A percentile compares a stretch with the other conserved stretches of the same genome.
Evolutionary conservation across 2,888 invertebrate species (phyloP).

Genomic region (Patella depressa): DNA sequence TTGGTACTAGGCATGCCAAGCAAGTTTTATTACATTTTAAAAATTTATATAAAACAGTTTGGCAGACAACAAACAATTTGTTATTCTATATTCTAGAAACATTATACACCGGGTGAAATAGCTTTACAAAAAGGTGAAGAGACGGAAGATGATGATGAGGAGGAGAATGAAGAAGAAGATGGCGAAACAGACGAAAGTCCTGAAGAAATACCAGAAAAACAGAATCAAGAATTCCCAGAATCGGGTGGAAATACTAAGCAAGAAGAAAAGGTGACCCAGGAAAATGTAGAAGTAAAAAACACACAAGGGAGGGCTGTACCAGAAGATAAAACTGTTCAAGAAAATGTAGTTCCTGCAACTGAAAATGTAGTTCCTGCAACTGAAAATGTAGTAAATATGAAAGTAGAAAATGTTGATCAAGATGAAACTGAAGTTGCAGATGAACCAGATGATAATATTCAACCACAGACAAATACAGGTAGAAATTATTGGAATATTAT

Average conservation of each 20-base stretch:
- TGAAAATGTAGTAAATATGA: background rate
- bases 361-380: too few species aligned
- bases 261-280: background rate
- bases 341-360: too few species aligned
- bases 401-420: background rate
- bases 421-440: background rate
- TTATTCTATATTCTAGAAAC: background rate
- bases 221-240: background rate
- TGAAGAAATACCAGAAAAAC: background rate
- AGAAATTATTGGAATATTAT: too few species aligned
- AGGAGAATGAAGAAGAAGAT: conserved; percentile 14
- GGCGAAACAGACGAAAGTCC: conserved; percentile 19
- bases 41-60: too few species aligned
- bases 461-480: too few species aligned
- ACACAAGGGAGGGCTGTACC: background rate
- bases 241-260: background rate
- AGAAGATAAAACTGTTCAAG: too few species aligned
- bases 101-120: background rate
- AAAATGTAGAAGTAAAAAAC: conserved; percentile 12
- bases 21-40: too few species aligned
- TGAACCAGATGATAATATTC: too few species aligned
- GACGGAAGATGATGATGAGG: conserved; percentile 3
- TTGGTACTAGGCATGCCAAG: too few species aligned
- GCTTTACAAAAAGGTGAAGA: conserved; percentile 12
- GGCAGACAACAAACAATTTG: too few species aligned